Base-by-base conservation (phyloP, 2,888 invertebrate genomes). In the Pediacus dermestoides region DNA sequence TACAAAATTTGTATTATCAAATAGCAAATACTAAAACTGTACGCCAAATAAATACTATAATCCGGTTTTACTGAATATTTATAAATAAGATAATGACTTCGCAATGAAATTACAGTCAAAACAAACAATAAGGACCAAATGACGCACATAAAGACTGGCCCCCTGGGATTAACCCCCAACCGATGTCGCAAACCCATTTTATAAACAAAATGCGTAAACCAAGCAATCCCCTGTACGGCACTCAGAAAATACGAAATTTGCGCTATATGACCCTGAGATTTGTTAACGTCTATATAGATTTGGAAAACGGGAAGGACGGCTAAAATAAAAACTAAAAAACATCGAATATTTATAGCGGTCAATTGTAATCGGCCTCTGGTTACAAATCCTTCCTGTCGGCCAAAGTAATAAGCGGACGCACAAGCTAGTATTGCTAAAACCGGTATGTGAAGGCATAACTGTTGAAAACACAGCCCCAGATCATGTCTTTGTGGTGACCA, bases 401-500 rank as follows among this genome's bases (percentile, higher is more conserved):
- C 90, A 50, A 85, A 80, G 63, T 85, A 84, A 70, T 82, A 93
- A 0, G 86, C 82, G n/a, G 92, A 92, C 28, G 80, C 66, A 9
- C 83, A 72, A 2, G 89, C 85, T 50, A 92, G 75, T 18, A 90
- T 56, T 3, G 88, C 84, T 57, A 84, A 79, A 26, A 82, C 67
- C 9, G 92, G 90, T 53, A 88, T 76, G 66, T 87, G 81, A 18
- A 94, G 73, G 59, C 80, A 82, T 33, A 91, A 68, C 67, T 87
- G 81, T 67, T 91, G 89, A 64, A 93, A 93, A 67, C 93, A 94
- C 39, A 82, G 72, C 37, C 88, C 82, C 55, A 93, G 76, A 70
- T 91, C 89, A 60, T 83, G 81, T 18, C 77, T 75, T 9, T 74
- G 68, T 6, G 76, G 73, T 57, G 84, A 77, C 78, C 88, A 85